Evolutionary conservation across 2,888 invertebrate species (phyloP).

Genomic region (Sepiola atlantica): DNA sequence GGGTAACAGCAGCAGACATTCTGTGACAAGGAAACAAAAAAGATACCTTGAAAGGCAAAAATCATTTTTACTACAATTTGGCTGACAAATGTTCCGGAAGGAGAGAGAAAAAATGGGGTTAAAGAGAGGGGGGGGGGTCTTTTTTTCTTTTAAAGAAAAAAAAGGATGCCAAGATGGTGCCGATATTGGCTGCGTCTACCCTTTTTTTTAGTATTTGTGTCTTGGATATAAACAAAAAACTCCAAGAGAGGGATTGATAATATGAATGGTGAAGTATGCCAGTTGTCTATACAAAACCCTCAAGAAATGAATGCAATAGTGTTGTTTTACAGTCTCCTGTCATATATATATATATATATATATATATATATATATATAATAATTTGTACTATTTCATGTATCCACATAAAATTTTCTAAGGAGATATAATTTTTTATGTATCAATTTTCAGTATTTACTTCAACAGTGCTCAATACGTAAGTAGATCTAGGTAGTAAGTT

Average conservation of each 20-base stretch:
- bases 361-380: too few species aligned
- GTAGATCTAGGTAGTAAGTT: too few species aligned
- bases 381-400: too few species aligned
- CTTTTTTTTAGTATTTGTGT: not conserved
- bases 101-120: not conserved
- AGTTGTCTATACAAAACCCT: not conserved
- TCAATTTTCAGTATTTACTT: too few species aligned
- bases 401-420: too few species aligned
- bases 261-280: not conserved
- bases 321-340: not conserved
- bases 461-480: too few species aligned
- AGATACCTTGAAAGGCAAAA: constrained; percentile 18
- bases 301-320: not conserved
- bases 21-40: not conserved
- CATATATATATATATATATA: too few species aligned
- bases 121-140: not conserved
- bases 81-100: not conserved
- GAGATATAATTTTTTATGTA: too few species aligned
- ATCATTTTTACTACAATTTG: not conserved
- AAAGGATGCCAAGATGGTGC: not conserved
- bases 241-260: not conserved
- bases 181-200: not conserved
- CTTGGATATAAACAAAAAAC: not conserved
- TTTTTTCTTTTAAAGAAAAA: not conserved
- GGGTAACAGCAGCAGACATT: not conserved